A percentile compares a stretch with the other conserved stretches of the same genome.
phyloP scores from a whole-genome alignment of 2,113 vertebrate genomes.

The Amazona guildingii region DNA sequence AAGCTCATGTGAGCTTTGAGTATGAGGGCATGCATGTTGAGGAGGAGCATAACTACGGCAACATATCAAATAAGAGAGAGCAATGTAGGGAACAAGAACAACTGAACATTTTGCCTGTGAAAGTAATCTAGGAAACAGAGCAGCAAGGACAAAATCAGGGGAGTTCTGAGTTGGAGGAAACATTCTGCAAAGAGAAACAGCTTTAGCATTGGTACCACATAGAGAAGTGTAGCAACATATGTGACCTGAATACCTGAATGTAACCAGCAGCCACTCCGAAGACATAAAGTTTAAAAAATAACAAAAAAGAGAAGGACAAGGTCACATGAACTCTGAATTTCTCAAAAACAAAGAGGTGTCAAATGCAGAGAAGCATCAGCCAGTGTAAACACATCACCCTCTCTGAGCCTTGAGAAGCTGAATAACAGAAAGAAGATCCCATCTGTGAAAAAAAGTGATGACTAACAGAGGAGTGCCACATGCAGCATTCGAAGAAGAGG shows the following conservation, averaged over 20 bases:
- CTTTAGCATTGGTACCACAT: accelerated
- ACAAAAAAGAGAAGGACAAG: not conserved
- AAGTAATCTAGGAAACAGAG: not conserved
- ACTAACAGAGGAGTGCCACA: not conserved
- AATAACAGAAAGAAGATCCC: not conserved
- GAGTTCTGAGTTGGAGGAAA: not conserved
- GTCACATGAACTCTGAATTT: not conserved
- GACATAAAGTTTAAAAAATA: not conserved
- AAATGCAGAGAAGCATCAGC: not conserved
- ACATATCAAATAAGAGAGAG: not conserved
- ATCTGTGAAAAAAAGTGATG: not conserved
- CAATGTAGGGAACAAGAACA: not conserved
- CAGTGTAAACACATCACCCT: not conserved
- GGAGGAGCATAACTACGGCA: not conserved
- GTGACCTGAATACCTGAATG: not conserved
- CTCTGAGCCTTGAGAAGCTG: not conserved
- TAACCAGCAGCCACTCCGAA: not conserved
- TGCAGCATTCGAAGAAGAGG: not conserved
- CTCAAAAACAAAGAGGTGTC: not conserved
- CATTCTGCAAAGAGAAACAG: not conserved
- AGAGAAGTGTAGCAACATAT: not conserved
- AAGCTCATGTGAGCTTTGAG: not conserved
- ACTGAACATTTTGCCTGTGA: not conserved
- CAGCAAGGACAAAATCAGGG: not conserved
- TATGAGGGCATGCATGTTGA: not conserved